Percentiles rank a stretch among this genome's conserved stretches.
These are phyloP conservation scores for Malachius bipustulatus DNA, from an alignment of 2,888 invertebrate species.

Conservation along the genomic window DNA sequence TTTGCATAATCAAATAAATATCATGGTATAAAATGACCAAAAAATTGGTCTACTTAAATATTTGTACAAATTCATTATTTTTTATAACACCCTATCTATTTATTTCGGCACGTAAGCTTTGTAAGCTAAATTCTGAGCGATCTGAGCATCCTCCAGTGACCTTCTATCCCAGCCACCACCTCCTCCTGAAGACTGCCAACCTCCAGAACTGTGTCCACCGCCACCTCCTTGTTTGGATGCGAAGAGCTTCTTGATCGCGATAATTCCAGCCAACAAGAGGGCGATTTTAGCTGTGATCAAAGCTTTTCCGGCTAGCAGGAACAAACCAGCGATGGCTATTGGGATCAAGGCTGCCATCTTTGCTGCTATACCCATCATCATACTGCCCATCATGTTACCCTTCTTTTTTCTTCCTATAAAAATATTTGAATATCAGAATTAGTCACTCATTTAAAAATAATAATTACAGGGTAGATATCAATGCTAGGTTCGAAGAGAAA, in stretches of 20 bases:
- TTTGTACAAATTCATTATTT: slow-evolving; percentile 22
- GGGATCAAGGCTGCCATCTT: slow-evolving; percentile 75
- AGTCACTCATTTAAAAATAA: slow-evolving; percentile 3
- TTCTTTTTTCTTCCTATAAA: slow-evolving; percentile 50
- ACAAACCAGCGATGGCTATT: slow-evolving; percentile 66
- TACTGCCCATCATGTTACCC: slow-evolving; percentile 86
- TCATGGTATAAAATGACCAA: no score
- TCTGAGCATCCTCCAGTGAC: slow-evolving; percentile 43
- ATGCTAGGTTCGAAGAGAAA: no score
- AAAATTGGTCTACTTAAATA: slow-evolving; percentile 26
- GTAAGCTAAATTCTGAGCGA: slow-evolving; percentile 59
- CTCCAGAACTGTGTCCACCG: slow-evolving; percentile 34
- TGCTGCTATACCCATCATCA: slow-evolving; percentile 81
- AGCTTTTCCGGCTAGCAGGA: slow-evolving; percentile 76
- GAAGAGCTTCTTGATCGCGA: slow-evolving; percentile 70
- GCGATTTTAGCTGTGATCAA: slow-evolving; percentile 70
- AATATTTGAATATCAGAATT: slow-evolving; percentile 11
- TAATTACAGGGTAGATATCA: no score
- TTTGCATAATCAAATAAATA: no score
- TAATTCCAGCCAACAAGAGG: slow-evolving; percentile 65
- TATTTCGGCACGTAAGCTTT: slow-evolving; percentile 46
- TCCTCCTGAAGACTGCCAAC: slow-evolving; percentile 23
- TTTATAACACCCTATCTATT: slow-evolving; percentile 11
- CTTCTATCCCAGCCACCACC: slow-evolving; percentile 61
- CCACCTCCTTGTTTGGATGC: slow-evolving; percentile 52